Evolutionary conservation across 2,797 vertebrate genomes (phyloP), one percentile per base, ranked within the genome.

Genomic region (Lithobates pipiens): DNA sequence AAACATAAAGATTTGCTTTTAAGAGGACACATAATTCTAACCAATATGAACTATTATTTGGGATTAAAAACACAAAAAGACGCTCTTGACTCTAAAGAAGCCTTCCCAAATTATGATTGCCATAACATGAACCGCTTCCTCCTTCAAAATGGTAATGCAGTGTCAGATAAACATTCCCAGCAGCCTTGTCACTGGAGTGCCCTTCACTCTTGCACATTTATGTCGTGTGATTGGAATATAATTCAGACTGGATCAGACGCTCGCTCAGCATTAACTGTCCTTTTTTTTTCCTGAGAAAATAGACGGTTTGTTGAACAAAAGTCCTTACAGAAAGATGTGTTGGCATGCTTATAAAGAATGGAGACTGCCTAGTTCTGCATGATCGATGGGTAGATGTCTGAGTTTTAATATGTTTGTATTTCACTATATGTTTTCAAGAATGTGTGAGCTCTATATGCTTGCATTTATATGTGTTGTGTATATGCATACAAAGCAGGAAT

Each of bases 131-230:
- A 54, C 29, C 78, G 63, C 65, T 57, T 76, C 73, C 46, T 86
- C 18, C 46, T 76, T 63, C 85, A 81, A 76, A 86, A 86, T 86
- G 78, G 65, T 81, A 86, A 86, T 76, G 63, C 46, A 71, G 76
- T 82, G 84, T 85, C 77, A 76, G 61, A 76, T 76, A 85, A 80
- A 80, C 84, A 80, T 85, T 81, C 77, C 68, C 69, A 76, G 50
- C 78, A 80, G 77, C 34, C 84, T 85, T 76, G 77, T 80, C 84
- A 76, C 84, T 76, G 16, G 18, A 70, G 76, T 70, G 84, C 78
- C 84, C 84, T 85, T 81, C 78, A 85, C 73, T 54, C 71, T 63
- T 29, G 77, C 63, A 42, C 84, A 81, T 23, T 25, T 63, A 57
- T 74, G 67, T 25, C 27, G 27, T 85, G 77, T 85, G 69, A 72